A percentile compares a stretch with the other conserved stretches of the same genome.
These are phyloP conservation scores for Rhogogaster chlorosoma DNA, from an alignment of 2,888 invertebrate genomes.

Conservation along the genomic window DNA sequence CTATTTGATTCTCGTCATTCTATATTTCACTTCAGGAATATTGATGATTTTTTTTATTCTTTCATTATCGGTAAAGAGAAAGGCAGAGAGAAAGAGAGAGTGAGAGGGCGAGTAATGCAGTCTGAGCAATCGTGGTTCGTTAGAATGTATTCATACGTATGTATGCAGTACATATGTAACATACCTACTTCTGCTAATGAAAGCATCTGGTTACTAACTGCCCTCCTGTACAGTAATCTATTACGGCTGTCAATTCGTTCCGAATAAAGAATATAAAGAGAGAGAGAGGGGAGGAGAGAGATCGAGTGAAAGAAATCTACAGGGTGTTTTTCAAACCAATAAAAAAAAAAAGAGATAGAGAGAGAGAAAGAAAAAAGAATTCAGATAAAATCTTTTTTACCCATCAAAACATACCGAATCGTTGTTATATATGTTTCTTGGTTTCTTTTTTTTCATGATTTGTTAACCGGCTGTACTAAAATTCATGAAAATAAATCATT, in stretches of 20 bases:
- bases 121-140: conserved; percentile 13
- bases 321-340: not conserved
- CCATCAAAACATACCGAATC: not conserved
- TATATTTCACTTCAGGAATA: not conserved
- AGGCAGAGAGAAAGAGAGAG: not conserved
- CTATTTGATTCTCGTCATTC: not conserved
- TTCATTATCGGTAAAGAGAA: not conserved
- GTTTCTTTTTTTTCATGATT: not conserved
- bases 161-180: not conserved
- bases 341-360: not conserved
- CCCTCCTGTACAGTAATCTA: conserved; percentile 18
- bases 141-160: conserved; percentile 5
- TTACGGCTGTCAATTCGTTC: conserved; percentile 42
- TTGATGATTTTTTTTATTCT: not conserved
- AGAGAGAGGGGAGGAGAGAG: not conserved
- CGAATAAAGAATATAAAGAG: not conserved
- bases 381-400: not conserved
- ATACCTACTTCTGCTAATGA: conserved; percentile 34
- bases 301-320: not conserved
- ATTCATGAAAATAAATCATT: conserved; percentile 18
- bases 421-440: not conserved
- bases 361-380: not conserved
- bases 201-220: conserved; percentile 41
- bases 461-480: not conserved
- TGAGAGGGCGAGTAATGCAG: not conserved